phyloP scores from a whole-genome alignment of 2,113 vertebrate species.

The Oncorhynchus nerka region DNA sequence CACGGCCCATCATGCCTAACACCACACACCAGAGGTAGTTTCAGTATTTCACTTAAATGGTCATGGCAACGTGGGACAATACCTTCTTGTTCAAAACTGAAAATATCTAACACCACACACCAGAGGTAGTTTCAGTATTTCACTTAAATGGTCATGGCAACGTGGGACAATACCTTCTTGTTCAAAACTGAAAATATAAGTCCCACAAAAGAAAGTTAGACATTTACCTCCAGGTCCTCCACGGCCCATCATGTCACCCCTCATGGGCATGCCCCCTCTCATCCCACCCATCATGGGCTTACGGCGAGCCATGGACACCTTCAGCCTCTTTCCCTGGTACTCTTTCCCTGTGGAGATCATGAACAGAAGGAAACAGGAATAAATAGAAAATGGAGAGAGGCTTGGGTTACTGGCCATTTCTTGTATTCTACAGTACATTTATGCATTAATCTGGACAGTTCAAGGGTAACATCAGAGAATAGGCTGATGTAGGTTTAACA shows the following conservation, averaged over 20 bases:
- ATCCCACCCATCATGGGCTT: constrained; percentile 88
- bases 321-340: constrained; percentile 87
- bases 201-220: no score
- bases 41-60: not conserved
- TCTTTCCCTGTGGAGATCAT: constrained; percentile 80
- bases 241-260: constrained; percentile 86
- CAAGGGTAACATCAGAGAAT: not conserved
- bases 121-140: not conserved
- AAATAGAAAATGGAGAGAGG: no score
- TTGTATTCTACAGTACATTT: no score
- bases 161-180: no score
- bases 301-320: constrained; percentile 86
- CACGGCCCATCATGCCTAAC: constrained; percentile 73
- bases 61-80: not conserved
- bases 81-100: not conserved
- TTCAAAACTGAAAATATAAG: not conserved
- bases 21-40: not conserved
- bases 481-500: not conserved
- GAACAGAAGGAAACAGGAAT: not conserved
- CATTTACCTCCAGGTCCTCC: constrained; percentile 73
- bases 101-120: constrained; percentile 28
- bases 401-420: no score
- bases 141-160: not conserved
- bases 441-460: not conserved
- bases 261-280: constrained; percentile 84